Conservation (phyloP, 2,888 invertebrate genomes). For the Homarus gammarus region DNA sequence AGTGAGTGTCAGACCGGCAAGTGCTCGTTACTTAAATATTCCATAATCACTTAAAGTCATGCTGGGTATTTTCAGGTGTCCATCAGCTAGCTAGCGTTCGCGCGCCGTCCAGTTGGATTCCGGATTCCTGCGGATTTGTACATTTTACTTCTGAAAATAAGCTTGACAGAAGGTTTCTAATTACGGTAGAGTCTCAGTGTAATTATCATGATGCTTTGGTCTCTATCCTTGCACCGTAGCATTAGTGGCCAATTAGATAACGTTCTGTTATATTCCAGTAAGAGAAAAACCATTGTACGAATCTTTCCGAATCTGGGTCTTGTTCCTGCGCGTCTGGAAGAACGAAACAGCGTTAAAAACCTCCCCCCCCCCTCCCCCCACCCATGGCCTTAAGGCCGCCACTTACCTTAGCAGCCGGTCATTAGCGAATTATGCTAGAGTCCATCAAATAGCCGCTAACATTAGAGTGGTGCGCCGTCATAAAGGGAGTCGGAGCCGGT, state of each 20-base stretch:
- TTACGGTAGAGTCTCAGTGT: no score
- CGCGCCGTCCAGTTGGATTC: background rate
- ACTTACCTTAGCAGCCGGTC: slow-evolving; percentile 39
- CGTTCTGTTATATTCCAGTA: no score
- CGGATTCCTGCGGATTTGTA: no score
- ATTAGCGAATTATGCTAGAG: slow-evolving; percentile 50
- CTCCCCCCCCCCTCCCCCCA: no score
- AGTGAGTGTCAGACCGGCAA: background rate
- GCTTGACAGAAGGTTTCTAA: no score
- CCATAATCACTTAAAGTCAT: background rate
- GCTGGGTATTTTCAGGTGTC: background rate
- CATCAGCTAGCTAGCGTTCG: background rate
- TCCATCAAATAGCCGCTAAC: slow-evolving; percentile 49
- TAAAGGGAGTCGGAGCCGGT: slow-evolving; percentile 33
- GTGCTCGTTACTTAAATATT: slow-evolving; percentile 1
- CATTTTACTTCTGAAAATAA: no score
- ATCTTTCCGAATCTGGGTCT: no score
- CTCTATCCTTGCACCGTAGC: no score
- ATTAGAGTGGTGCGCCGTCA: slow-evolving; percentile 43
- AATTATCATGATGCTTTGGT: no score
- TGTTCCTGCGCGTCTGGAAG: background rate
- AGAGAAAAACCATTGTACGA: no score
- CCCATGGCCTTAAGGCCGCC: slow-evolving; percentile 28
- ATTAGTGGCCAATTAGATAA: no score
- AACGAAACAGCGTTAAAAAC: background rate